Evolutionary conservation across 1,140 invertebrate species (phyloP).

Genomic region (Oscheius sp.): DNA sequence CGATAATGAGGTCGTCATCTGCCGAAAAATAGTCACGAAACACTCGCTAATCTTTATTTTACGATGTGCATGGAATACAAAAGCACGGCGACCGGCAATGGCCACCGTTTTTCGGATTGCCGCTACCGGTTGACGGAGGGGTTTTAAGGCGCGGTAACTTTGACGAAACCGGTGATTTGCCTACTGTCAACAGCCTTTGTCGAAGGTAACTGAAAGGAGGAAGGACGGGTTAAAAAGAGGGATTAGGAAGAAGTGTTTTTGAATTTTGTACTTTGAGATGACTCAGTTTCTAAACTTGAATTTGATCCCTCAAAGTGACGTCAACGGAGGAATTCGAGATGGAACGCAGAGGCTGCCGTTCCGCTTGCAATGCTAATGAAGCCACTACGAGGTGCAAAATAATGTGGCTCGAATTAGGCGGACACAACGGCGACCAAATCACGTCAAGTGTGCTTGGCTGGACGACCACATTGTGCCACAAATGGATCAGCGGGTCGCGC

Average conservation of each 20-base stretch:
- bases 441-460: conserved; percentile 8
- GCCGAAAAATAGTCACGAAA: not conserved
- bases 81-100: not conserved
- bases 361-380: too few relatives aligned
- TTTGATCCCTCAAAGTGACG: not conserved
- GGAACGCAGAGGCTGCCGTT: too few relatives aligned
- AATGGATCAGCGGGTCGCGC: conserved; percentile 7
- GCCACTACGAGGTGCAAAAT: too few relatives aligned
- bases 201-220: too few relatives aligned
- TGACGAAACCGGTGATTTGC: too few relatives aligned
- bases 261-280: too few relatives aligned
- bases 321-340: too few relatives aligned
- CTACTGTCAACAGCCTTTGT: too few relatives aligned
- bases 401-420: conserved; percentile 7
- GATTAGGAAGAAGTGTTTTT: too few relatives aligned
- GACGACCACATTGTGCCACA: conserved; percentile 1
- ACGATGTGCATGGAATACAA: not conserved
- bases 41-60: not conserved
- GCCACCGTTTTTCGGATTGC: not conserved
- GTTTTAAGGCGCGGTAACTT: too few relatives aligned
- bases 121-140: not conserved
- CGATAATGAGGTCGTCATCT: not conserved
- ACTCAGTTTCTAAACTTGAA: too few relatives aligned
- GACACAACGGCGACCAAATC: not conserved
- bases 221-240: too few relatives aligned